Conservation (phyloP, 2,888 invertebrate species). For the Cataglyphis livida region DNA sequence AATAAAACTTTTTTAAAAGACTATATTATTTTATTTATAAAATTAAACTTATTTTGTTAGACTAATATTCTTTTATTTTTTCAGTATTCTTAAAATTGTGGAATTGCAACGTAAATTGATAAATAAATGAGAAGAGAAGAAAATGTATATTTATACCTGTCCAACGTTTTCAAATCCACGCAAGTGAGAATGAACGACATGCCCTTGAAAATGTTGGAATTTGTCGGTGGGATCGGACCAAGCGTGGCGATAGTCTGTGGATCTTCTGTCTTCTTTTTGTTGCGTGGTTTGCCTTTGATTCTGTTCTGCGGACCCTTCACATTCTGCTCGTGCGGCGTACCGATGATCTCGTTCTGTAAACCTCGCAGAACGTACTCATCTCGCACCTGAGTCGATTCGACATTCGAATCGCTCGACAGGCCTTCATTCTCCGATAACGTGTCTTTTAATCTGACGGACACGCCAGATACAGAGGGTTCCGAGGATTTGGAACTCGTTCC, state of each 20-base stretch:
- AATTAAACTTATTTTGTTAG: background rate
- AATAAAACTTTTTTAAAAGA: background rate
- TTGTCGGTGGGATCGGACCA: conserved; percentile 87
- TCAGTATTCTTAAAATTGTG: background rate
- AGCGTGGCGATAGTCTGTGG: conserved; percentile 86
- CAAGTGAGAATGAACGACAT: conserved; percentile 88
- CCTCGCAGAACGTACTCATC: conserved; percentile 73
- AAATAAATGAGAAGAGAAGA: background rate
- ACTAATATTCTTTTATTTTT: background rate
- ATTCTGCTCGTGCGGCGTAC: conserved; percentile 72
- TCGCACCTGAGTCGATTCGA: conserved; percentile 44
- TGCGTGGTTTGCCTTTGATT: conserved; percentile 86
- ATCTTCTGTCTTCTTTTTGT: conserved; percentile 67
- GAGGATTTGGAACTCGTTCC: conserved; percentile 1
- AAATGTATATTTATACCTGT: conserved; percentile 68
- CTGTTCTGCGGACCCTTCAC: conserved; percentile 78
- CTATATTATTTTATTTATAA: background rate
- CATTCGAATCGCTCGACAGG: conserved; percentile 75
- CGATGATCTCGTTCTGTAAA: conserved; percentile 79
- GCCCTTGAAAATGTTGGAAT: conserved; percentile 87
- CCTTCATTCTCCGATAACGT: conserved; percentile 67
- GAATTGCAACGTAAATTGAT: background rate
- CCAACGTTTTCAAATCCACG: conserved; percentile 84
- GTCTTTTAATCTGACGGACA: conserved; percentile 56
- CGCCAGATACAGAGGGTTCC: conserved; percentile 78